Evolutionary conservation across 2,113 vertebrate genomes (phyloP), one percentile per base, ranked within the genome.

Genomic region (Scomber colias): DNA sequence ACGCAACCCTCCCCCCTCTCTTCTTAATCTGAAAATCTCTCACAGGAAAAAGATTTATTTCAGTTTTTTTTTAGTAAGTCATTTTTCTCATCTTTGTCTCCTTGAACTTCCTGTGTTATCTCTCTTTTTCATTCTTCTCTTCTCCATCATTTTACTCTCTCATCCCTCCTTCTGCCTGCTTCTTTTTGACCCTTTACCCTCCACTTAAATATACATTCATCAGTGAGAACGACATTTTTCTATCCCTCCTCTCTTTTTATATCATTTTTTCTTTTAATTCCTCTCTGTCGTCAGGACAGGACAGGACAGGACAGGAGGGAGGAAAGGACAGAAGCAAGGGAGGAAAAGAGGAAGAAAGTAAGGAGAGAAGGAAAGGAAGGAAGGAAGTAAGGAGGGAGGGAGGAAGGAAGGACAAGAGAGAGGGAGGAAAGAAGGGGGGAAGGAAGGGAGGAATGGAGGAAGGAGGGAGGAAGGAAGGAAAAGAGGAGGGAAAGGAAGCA

Each of bases 21-120:
- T 16, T 11, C 66, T 77, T 82, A 81, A 87, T 90, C 87, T 91
- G 76, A 68, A 89, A 90, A 86, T 87, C 83, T 75, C 55, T 53
- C 56, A 63, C 50, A 74, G 77, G 63, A 78, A 79, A 79, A 82
- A 75, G 35, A 54, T 75, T 79, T n/a, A 31, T 56, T n/a, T 55
- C 0, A 0, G 1, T 64, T 79, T 75, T 70, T 49, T n/a, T 69
- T 69, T 63, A 27, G 8, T n/a, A 59, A 64, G 9, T 49, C 30
- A 16, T 35, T 30, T 60, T 31, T 19, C 51, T 40, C 53, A 7
- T 62, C 49, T 59, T 67, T 75, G 64, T 74, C 31, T 55, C 56
- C 7, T 65, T 56, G 10, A 59, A 35, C 30, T 21, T 49, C 35
- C 35, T 13, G 19, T 31, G 46, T 44, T 44, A 17, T 54, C 6